Evolutionary conservation across 2,888 invertebrate species (phyloP).

Genomic region (Pinctada fucata): DNA sequence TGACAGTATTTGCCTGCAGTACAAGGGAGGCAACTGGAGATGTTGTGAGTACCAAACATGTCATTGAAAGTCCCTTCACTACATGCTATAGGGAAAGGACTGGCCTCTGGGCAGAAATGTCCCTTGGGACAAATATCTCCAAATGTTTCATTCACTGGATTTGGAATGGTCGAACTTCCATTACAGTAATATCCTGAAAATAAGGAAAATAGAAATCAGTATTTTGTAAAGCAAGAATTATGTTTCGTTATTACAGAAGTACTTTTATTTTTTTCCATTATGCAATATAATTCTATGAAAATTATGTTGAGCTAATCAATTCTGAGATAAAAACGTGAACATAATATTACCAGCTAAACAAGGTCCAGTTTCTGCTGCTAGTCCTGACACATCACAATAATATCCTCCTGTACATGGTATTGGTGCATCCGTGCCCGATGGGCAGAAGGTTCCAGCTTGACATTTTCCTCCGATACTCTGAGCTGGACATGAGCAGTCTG

Average conservation of each 20-base stretch:
- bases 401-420: conserved; percentile 67
- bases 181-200: conserved; percentile 67
- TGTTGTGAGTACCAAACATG: conserved; percentile 66
- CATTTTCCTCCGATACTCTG: conserved; percentile 70
- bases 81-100: conserved; percentile 66
- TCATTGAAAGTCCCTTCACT: conserved; percentile 68
- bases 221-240: no score
- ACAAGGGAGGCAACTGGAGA: conserved; percentile 70
- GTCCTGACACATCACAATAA: conserved; percentile 67
- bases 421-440: conserved; percentile 64
- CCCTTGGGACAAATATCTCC: conserved; percentile 75
- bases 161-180: conserved; percentile 65
- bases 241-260: no score
- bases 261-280: no score
- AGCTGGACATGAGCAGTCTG: conserved; percentile 64
- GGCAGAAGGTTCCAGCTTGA: conserved; percentile 71
- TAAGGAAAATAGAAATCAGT: not conserved
- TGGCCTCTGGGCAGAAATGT: conserved; percentile 71
- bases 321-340: no score
- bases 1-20: conserved; percentile 72
- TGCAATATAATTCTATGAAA: no score
- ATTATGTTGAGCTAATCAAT: no score
- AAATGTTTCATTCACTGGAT: conserved; percentile 72
- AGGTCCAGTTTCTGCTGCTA: conserved; percentile 61
- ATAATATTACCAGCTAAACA: conserved; percentile 59